Evolutionary conservation across 2,888 invertebrate genomes (phyloP), one percentile per base, ranked within the genome.

Genomic region (Drosophila tripunctata): DNA sequence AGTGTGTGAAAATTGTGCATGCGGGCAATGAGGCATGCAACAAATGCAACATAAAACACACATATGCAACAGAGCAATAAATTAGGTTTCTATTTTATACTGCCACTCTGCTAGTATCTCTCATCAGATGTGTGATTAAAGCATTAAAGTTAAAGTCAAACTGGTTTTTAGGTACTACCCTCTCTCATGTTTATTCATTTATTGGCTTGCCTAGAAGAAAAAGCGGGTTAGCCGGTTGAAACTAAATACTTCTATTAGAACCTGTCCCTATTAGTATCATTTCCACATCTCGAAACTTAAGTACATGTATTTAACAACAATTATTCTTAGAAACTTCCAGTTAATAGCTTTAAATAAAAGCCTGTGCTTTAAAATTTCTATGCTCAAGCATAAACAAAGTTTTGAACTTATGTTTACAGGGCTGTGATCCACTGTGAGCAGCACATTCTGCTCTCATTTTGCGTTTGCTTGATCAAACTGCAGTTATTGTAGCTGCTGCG

Each of bases 11-110:
- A 72, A 63, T 78, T 41, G n/a, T n/a, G 84, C 84, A 74, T 80
- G 78, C 58, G 81, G 75, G 66, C 66, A 66, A 81, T 84, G 85
- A 64, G 81, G 75, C 81, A 64, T 75, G 61, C 70, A 64, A 56
- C 24, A 30, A 15, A 57, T 30, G 31, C 21, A 43, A 30, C 40
- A 31, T 33, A 50, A 45, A 56, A 58, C 43, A 57, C 50, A 31
- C 57, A 41, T 47, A 79, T 52, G 79, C 80, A 85, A 63, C 64
- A 57, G 62, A 67, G 73, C 79, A 48, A 65, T 55, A 76, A 85
- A 80, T 80, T 72, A 41, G 48, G 14, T 72, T 40, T 17, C 19
- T 30, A 35, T 38, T 31, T 35, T 19, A 12, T 33, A 19, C 15
- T 27, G n/a, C n/a, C n/a, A n/a, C n/a, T n/a, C n/a, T n/a, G n/a